Percentiles rank a stretch among this genome's conserved stretches.
Evolutionary conservation across 2,113 vertebrate species (phyloP).

Genomic region (Coracopsis vasa): DNA sequence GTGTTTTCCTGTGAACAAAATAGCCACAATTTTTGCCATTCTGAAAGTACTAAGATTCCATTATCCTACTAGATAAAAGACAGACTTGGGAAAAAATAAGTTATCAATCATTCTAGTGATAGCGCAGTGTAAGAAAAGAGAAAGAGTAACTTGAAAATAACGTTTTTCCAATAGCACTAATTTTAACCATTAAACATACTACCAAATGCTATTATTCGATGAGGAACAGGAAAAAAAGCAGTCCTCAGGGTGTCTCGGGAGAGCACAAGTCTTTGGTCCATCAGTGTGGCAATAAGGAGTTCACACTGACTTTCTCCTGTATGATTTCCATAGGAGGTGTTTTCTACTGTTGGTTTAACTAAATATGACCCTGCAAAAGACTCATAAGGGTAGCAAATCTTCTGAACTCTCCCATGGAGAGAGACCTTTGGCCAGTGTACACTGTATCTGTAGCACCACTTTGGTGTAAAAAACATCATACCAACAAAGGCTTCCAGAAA

Average conservation of each 20-base stretch:
- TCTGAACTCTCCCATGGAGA: neutral
- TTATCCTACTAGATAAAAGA: neutral
- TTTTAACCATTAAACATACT: neutral
- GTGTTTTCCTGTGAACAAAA: neutral
- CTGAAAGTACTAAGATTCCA: neutral
- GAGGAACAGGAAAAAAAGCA: neutral
- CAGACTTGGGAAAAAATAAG: neutral
- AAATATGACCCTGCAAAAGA: neutral
- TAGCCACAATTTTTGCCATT: neutral
- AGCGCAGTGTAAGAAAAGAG: neutral
- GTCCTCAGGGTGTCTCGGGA: fast-evolving
- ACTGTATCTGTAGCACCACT: neutral
- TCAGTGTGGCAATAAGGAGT: neutral
- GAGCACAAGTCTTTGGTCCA: neutral
- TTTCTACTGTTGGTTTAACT: neutral
- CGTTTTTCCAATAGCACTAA: neutral
- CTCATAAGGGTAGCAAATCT: neutral
- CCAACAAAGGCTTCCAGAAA: neutral
- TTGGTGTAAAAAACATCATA: neutral
- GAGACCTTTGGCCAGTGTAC: neutral
- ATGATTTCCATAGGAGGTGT: neutral
- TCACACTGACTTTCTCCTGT: neutral
- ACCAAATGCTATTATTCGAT: neutral
- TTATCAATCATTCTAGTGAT: neutral
- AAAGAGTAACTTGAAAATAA: neutral